Base-by-base conservation (phyloP, 2,888 invertebrate genomes). In the Masnerella sp. region DNA sequence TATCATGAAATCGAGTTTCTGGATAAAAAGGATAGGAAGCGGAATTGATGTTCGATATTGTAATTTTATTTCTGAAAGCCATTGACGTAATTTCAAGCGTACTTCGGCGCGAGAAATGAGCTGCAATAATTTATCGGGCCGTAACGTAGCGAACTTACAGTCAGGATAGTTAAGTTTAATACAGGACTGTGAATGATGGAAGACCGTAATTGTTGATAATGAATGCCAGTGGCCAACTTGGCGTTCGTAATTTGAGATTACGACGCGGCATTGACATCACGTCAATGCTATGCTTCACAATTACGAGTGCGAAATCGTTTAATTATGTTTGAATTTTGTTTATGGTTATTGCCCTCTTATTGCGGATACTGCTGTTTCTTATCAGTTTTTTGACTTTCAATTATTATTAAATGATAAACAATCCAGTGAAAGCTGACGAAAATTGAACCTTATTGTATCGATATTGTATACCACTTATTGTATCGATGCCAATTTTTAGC, bases 141-240 rank as follows among this genome's bases (percentile, higher is more conserved):
- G 69, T 54, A 61, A 69, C 69, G 69, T 69, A 54, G 52, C 52
- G 38, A 69, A 69, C 61, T 68, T 68, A 68, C 43, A 58, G 68
- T 43, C 52, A 51, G 36, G 58, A 51, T 59, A 51, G 68, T 59
- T 43, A 59, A 68, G 51, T 45, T 52, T 69, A 69, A 59, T 69
- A 45, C 59, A 52, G 45, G 43, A 61, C 45, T 69, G 30, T 45
- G 68, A 52, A 69, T 61, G 59, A 59, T 52, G 68, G 68, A 69
- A 52, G 18, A 30, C 68, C 52, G 25, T 59, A 69, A 69, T 69
- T 59, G 59, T 51, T 68, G 59, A 52, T 69, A 69, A 69, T 69
- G 69, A 68, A 61, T 54, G 69, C 38, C 54, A 40, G 38, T 61
- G 69, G 54, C 36, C 51, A 58, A 51, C 58, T 58, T 54, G 17